A percentile compares a stretch with the other conserved stretches of the same genome.
These are phyloP conservation scores for Chauna torquata DNA, from an alignment of 2,113 vertebrate species.

Conservation along the genomic window DNA sequence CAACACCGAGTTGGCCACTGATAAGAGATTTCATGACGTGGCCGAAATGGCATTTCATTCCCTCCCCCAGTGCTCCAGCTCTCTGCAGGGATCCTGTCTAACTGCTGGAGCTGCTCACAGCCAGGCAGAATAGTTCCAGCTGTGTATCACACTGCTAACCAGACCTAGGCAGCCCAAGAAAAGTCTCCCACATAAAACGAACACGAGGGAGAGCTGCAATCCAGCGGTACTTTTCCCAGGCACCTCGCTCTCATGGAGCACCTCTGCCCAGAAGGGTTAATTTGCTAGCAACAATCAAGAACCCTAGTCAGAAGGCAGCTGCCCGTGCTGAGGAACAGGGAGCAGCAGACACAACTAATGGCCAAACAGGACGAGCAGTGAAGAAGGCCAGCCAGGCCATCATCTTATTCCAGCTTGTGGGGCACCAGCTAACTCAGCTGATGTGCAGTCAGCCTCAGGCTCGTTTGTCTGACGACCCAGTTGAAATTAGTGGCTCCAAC, in stretches of 20 bases:
- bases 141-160: not conserved
- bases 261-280: not conserved
- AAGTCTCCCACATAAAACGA: not conserved
- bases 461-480: not conserved
- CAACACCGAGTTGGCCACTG: not conserved
- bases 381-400: not conserved
- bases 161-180: not conserved
- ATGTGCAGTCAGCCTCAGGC: not conserved
- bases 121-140: conserved; percentile 34
- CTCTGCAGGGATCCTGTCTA: conserved; percentile 43
- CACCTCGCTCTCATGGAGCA: not conserved
- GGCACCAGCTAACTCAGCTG: not conserved
- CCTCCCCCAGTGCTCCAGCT: conserved; percentile 42
- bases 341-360: not conserved
- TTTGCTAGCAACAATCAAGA: not conserved
- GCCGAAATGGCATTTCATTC: conserved; percentile 35
- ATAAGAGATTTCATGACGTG: conserved; percentile 58
- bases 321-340: not conserved
- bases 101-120: conserved; percentile 40
- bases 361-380: not conserved
- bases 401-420: not conserved
- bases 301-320: not conserved
- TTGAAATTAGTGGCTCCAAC: not conserved
- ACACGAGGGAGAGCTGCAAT: not conserved
- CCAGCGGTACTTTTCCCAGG: not conserved